Evolutionary conservation across 2,797 vertebrate species (phyloP).

Genomic region (Micrastur ruficollis): DNA sequence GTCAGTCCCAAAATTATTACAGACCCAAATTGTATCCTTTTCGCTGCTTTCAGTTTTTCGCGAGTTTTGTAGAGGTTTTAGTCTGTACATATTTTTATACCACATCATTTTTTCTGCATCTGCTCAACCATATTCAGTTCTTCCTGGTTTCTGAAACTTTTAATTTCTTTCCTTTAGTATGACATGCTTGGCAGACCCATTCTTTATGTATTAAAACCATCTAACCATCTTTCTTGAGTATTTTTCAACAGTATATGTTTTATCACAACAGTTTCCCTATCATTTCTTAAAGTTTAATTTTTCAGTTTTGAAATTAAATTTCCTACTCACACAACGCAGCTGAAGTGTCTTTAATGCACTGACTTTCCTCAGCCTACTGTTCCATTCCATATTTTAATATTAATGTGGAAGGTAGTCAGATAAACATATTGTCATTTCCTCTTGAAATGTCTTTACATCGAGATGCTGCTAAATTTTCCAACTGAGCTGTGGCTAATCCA

Average conservation of each 20-base stretch:
- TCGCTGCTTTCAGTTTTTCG: neutral
- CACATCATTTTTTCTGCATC: neutral
- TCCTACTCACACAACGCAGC: neutral
- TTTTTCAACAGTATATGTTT: neutral
- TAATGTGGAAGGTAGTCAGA: neutral
- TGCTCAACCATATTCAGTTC: neutral
- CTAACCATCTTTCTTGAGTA: neutral
- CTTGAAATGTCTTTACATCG: neutral
- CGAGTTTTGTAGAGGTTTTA: neutral
- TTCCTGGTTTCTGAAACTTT: neutral
- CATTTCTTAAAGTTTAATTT: neutral
- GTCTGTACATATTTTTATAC: neutral
- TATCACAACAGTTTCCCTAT: neutral
- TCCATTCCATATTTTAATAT: neutral
- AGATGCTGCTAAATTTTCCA: neutral
- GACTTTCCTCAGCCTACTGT: neutral
- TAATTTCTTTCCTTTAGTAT: neutral
- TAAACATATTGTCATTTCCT: neutral
- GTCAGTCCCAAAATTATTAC: neutral
- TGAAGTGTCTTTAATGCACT: neutral
- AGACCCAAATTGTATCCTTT: neutral
- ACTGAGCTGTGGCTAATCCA: neutral
- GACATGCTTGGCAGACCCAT: neutral
- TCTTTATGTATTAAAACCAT: neutral
- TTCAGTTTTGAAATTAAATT: neutral